These are phyloP conservation scores for Periplaneta americana DNA, from an alignment of 1,140 invertebrate genomes.

Conservation along the genomic window DNA sequence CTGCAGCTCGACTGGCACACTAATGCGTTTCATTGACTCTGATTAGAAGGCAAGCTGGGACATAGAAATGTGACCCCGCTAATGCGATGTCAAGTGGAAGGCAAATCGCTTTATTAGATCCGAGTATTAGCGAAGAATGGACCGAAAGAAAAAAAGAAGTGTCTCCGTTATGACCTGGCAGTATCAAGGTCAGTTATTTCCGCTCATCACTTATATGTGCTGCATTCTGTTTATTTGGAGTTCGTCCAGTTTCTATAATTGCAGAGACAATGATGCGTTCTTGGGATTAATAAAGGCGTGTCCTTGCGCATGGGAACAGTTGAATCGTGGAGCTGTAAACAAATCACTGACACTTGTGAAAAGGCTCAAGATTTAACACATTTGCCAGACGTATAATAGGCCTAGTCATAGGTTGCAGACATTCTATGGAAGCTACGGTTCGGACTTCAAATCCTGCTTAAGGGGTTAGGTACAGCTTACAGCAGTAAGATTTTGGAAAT, in stretches of 20 bases:
- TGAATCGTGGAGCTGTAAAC: no score
- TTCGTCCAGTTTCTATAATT: background rate
- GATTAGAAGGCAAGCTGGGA: background rate
- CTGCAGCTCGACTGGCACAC: no score
- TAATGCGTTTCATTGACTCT: background rate
- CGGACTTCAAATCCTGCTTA: no score
- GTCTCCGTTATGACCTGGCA: background rate
- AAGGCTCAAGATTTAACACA: no score
- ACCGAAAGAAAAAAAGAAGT: background rate
- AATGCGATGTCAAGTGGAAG: background rate
- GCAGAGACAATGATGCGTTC: background rate
- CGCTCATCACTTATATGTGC: background rate
- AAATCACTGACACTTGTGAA: no score
- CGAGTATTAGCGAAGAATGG: background rate
- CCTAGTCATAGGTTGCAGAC: no score
- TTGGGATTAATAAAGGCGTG: no score
- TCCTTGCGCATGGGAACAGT: no score
- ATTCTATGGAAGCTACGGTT: no score
- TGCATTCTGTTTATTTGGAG: background rate
- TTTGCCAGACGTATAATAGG: no score
- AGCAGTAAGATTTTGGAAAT: no score
- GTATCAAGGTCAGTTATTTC: background rate
- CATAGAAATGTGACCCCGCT: background rate
- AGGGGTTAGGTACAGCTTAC: no score
- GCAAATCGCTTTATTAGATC: background rate